phyloP scores from a whole-genome alignment of 2,797 vertebrate species.

The Melanotaenia parkinsoni region DNA sequence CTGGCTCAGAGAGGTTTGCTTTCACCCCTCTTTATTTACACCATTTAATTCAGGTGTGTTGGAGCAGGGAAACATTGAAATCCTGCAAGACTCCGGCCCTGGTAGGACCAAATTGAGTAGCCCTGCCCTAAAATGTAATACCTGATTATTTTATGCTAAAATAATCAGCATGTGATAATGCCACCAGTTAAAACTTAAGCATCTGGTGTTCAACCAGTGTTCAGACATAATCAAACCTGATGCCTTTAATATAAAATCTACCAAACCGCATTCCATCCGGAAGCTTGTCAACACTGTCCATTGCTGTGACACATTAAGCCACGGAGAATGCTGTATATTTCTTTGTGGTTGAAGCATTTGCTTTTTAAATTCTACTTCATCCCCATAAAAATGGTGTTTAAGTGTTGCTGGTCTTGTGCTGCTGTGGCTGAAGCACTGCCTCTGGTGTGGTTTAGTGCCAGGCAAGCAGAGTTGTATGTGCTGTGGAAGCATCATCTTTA shows the following conservation, averaged over 20 bases:
- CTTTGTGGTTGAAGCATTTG: slow-evolving; percentile 47
- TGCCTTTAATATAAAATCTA: not conserved
- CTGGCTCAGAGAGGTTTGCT: no score
- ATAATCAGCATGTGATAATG: no score
- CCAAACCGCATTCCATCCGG: not conserved
- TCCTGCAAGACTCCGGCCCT: no score
- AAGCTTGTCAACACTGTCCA: slow-evolving; percentile 16
- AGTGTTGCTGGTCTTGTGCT: slow-evolving; percentile 64
- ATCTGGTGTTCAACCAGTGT: not conserved
- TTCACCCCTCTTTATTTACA: not conserved
- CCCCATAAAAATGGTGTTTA: slow-evolving; percentile 80
- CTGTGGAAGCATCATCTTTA: slow-evolving; percentile 85
- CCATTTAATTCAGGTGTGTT: no score
- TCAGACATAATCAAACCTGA: not conserved
- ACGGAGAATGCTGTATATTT: slow-evolving; percentile 48
- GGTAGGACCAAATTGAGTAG: no score
- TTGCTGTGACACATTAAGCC: slow-evolving; percentile 49
- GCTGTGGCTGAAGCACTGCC: slow-evolving; percentile 60
- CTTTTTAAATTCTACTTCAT: slow-evolving; percentile 67
- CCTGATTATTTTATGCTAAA: no score
- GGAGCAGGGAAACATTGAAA: no score
- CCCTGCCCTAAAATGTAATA: no score
- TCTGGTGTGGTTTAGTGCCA: slow-evolving; percentile 68
- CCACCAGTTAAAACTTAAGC: not conserved
- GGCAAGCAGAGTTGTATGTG: slow-evolving; percentile 72